Conservation (phyloP, 2,888 invertebrate species). For the Sminthurinus aureus region DNA sequence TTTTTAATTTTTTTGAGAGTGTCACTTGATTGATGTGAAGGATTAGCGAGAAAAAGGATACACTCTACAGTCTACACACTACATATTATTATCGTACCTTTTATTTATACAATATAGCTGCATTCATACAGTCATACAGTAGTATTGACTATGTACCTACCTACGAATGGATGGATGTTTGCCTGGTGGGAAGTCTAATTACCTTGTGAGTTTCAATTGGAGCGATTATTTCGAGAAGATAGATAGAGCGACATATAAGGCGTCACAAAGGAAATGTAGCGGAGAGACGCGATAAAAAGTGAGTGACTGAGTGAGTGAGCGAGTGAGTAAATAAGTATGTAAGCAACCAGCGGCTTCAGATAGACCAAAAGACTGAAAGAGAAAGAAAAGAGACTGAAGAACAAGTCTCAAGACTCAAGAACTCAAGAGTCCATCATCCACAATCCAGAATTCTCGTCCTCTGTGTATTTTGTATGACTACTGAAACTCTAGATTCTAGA, state of each 20-base stretch:
- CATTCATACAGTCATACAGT: no score
- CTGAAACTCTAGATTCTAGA: no score
- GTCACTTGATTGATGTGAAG: conserved; percentile 14
- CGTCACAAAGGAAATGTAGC: conserved; percentile 51
- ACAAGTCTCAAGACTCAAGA: conserved; percentile 1
- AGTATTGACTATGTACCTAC: no score
- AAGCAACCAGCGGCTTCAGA: not conserved
- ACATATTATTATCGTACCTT: no score
- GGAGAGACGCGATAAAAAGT: conserved; percentile 45
- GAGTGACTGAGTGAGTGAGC: not conserved
- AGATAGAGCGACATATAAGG: conserved; percentile 49
- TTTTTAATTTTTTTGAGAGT: not conserved
- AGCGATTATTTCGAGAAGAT: conserved; percentile 50
- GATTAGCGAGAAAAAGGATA: not conserved
- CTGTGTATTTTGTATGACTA: no score
- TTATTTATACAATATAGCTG: no score
- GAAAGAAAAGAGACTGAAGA: not conserved
- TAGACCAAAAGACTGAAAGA: not conserved
- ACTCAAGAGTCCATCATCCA: no score
- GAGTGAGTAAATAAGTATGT: no score
- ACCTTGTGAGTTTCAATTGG: conserved; percentile 51
- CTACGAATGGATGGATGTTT: not conserved
- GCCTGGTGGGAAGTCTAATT: conserved; percentile 48
- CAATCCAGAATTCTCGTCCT: no score
- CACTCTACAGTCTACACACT: no score